phyloP scores from a whole-genome alignment of 37 sponge, comb jelly and placozoan species.

The Agelas oroides region DNA sequence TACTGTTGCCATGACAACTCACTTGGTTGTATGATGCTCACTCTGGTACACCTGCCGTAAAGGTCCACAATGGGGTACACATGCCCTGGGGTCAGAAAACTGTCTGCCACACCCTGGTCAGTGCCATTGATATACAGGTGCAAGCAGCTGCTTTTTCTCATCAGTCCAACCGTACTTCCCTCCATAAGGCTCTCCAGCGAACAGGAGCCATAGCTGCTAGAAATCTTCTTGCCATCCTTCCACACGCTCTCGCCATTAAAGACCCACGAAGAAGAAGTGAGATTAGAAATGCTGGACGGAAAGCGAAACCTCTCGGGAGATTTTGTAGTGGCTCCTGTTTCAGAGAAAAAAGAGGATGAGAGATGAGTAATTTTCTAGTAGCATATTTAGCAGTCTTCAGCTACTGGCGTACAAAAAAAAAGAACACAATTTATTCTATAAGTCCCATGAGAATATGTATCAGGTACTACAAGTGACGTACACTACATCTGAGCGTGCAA shows the following conservation, averaged over 20 bases:
- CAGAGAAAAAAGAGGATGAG: neutral
- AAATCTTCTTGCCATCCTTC: neutral
- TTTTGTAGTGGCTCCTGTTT: constrained; percentile 2
- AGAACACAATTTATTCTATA: too few species aligned
- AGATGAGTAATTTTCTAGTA: too few species aligned
- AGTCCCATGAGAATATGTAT: too few species aligned
- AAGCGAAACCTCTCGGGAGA: constrained; percentile 16
- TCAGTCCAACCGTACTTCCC: constrained; percentile 27
- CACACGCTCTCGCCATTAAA: constrained; percentile 9
- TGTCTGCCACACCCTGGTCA: constrained; percentile 4
- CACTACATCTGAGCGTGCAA: too few species aligned
- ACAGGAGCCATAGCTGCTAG: neutral
- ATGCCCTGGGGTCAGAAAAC: neutral
- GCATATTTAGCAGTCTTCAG: too few species aligned
- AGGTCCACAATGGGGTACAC: constrained; percentile 31
- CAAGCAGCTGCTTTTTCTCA: neutral
- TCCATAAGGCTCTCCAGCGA: neutral
- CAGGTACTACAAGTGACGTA: too few species aligned
- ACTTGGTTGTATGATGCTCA: neutral
- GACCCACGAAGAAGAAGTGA: neutral
- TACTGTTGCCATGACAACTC: too few species aligned
- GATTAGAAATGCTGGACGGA: neutral
- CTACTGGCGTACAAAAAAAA: too few species aligned
- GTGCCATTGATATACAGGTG: constrained; percentile 14
- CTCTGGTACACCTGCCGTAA: constrained; percentile 20